Evolutionary conservation across 2,797 vertebrate genomes (phyloP).

Genomic region (Pelochelys cantorii): DNA sequence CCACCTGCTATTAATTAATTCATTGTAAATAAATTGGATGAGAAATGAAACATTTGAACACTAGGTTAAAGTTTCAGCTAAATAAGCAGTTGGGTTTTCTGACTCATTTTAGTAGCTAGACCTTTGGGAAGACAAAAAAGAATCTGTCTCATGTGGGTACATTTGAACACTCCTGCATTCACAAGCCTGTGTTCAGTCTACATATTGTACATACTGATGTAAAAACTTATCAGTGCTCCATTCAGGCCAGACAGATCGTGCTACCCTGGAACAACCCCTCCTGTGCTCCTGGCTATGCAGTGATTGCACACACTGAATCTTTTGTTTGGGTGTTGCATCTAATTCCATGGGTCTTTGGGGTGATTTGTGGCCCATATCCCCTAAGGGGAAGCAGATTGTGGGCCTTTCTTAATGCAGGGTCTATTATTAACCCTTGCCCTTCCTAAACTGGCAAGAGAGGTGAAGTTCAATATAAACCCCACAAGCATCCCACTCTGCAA

Average conservation of each 20-base stretch:
- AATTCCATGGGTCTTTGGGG: not conserved
- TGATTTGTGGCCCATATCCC: not conserved
- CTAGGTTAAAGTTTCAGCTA: not conserved
- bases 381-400: not conserved
- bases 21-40: not conserved
- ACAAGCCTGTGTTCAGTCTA: accelerated
- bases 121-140: not conserved
- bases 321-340: not conserved
- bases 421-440: accelerated
- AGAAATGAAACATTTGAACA: not conserved
- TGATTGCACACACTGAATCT: not conserved
- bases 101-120: not conserved
- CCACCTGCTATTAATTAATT: not conserved
- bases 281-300: not conserved
- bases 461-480: not conserved
- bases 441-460: not conserved
- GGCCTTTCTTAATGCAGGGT: not conserved
- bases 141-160: not conserved
- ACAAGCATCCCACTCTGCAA: not conserved
- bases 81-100: not conserved
- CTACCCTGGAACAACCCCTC: not conserved
- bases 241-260: not conserved
- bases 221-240: not conserved
- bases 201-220: not conserved
- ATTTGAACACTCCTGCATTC: not conserved